phyloP scores from a whole-genome alignment of 35 echinoderm and acorn worm genomes.

The Anneissia japonica region DNA sequence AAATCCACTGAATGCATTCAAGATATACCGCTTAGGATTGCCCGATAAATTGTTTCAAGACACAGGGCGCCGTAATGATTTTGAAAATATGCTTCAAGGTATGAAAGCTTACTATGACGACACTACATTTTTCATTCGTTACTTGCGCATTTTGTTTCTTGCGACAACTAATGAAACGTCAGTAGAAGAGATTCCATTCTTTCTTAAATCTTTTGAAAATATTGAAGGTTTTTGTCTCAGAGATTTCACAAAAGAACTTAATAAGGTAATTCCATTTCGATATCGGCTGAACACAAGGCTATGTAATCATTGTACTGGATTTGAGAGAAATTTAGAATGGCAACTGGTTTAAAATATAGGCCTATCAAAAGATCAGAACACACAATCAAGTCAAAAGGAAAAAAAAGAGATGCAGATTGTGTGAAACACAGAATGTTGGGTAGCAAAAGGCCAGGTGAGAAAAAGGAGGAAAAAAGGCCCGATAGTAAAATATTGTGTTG shows the following conservation, averaged over 20 bases:
- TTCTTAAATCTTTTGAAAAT: too few relatives aligned
- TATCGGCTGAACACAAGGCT: constrained; percentile 26
- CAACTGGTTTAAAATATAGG: too few relatives aligned
- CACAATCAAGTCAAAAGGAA: too few relatives aligned
- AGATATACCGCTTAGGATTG: background rate
- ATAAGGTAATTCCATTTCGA: constrained; percentile 43
- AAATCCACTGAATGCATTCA: background rate
- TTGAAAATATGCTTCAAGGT: background rate
- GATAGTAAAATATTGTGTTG: too few relatives aligned
- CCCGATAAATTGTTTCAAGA: too few relatives aligned
- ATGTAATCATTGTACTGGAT: constrained; percentile 13
- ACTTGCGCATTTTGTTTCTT: constrained; percentile 27
- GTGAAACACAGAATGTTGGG: too few relatives aligned
- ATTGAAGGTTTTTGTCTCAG: constrained; percentile 42
- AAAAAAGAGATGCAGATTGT: too few relatives aligned
- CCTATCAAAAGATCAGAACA: too few relatives aligned
- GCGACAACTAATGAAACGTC: background rate
- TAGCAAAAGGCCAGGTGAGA: too few relatives aligned
- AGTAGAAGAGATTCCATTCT: background rate
- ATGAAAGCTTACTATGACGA: constrained; percentile 51
- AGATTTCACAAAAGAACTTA: constrained; percentile 41
- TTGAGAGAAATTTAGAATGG: constrained; percentile 59
- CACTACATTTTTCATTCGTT: constrained; percentile 37
- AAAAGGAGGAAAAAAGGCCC: too few relatives aligned
- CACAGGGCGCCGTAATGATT: background rate